Percentiles rank a stretch among this genome's conserved stretches.
Conservation (phyloP, 2,113 vertebrate species). For the Dromas ardeola region DNA sequence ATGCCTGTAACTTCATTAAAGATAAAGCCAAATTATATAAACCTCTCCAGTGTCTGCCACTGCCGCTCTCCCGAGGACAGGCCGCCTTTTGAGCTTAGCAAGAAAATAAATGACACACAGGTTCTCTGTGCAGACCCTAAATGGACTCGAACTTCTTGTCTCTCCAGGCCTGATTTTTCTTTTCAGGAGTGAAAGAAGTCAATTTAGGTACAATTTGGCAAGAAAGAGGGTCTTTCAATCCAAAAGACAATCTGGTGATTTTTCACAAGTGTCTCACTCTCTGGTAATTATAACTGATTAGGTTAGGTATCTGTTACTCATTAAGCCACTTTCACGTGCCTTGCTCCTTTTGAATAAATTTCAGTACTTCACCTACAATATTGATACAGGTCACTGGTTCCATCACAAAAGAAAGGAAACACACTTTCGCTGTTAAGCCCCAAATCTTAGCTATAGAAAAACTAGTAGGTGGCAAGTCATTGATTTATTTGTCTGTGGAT, state of each 20-base stretch:
- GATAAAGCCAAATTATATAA: not conserved
- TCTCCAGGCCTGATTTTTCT: not conserved
- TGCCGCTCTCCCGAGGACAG: not conserved
- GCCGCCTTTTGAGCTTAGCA: not conserved
- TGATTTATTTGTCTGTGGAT: not conserved
- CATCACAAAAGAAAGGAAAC: not conserved
- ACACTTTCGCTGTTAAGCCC: not conserved
- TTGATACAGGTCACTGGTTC: not conserved
- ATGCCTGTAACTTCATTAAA: not conserved
- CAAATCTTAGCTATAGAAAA: not conserved
- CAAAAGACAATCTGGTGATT: not conserved
- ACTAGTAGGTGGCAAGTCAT: not conserved
- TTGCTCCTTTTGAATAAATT: not conserved
- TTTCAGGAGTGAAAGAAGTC: not conserved
- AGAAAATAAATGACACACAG: not conserved
- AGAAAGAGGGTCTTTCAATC: not conserved
- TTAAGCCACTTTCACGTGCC: not conserved
- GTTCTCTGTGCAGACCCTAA: not conserved
- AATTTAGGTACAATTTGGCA: not conserved
- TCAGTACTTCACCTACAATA: not conserved
- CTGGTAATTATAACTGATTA: not conserved
- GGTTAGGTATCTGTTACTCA: not conserved
- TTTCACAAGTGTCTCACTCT: not conserved
- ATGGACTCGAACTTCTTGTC: not conserved
- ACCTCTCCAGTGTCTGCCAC: not conserved